A percentile compares a stretch with the other conserved stretches of the same genome.
Evolutionary conservation across 2,113 vertebrate genomes (phyloP).

Genomic region (Zosterops hypoxanthus): DNA sequence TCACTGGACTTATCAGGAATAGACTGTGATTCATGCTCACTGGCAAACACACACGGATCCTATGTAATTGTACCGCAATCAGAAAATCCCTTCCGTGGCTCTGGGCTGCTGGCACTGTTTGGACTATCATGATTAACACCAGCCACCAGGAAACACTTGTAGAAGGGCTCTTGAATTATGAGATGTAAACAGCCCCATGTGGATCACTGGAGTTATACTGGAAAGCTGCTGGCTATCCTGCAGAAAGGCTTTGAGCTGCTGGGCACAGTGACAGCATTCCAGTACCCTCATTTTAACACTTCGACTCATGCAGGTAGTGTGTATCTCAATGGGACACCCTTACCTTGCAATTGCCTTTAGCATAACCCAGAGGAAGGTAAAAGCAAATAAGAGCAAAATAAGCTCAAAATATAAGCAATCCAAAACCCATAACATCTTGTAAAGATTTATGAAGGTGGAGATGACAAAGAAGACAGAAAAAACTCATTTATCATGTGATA

Average conservation of each 20-base stretch:
- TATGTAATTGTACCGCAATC: not conserved
- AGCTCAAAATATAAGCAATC: not conserved
- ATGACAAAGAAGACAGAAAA: not conserved
- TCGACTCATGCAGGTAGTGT: not conserved
- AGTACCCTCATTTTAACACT: not conserved
- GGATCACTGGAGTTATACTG: not conserved
- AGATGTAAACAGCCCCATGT: not conserved
- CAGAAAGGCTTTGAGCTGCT: not conserved
- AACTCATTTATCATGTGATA: not conserved
- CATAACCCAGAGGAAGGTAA: not conserved
- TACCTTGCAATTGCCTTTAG: not conserved
- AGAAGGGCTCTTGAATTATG: not conserved
- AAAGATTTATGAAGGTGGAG: not conserved
- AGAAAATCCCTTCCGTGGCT: not conserved
- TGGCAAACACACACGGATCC: not conserved
- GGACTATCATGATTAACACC: not conserved
- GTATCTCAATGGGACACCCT: not conserved
- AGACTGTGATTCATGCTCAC: conserved; percentile 39
- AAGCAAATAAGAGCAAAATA: not conserved
- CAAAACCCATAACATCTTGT: not conserved
- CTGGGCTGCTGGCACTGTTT: not conserved
- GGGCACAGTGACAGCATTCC: not conserved
- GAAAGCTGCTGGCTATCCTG: not conserved
- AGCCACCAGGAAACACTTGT: not conserved
- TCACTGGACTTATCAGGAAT: not conserved